Base-by-base conservation (phyloP, 2,113 vertebrate genomes). In the Phalacrocorax brasilianus region DNA sequence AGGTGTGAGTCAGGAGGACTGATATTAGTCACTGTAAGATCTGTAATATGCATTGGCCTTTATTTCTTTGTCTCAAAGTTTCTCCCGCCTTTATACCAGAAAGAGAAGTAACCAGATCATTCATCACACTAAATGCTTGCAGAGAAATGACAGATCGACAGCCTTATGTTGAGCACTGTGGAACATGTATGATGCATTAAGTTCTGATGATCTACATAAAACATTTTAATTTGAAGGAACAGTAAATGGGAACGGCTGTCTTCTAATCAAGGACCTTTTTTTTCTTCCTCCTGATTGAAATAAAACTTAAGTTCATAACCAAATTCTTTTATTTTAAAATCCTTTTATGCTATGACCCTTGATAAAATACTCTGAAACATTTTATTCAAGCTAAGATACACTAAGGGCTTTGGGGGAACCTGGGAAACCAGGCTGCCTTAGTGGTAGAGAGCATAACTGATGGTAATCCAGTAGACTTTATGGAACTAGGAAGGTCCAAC, bases 61-160 rank as follows among this genome's bases (percentile, higher is more conserved):
- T 94, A 85, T 96, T 95, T 94, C 87, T 96, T 94, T 95, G 94
- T 97, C 75, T 96, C 77, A 90, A 80, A 96, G 89, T 81, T 93
- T 92, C 78, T 91, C 23, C 67, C 18, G 52, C 89, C 81, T 87
- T 95, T 82, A 47, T 78, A 73, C 49, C 84, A 95, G 88, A 63
- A 92, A 94, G 89, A 80, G 73, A 72, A 82, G 52, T 77, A 93
- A 95, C 87, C 85, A 53, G 85, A 70, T 89, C 93, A 24, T 97
- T 65, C 84, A 72, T 94, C 80, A 93, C 53, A 35, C 83, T 56
- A 90, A 92, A 62, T 9, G 5, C 84, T 58, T 63, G 55, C 56
- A 78, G 85, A 90, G 94, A 88, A 90, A 66, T 86, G 88, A 89
- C 82, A 95, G 73, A 84, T 91, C 70, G 8, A 33, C 89, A 92